phyloP scores from a whole-genome alignment of 2,113 vertebrate genomes.

The Capra hircus region DNA sequence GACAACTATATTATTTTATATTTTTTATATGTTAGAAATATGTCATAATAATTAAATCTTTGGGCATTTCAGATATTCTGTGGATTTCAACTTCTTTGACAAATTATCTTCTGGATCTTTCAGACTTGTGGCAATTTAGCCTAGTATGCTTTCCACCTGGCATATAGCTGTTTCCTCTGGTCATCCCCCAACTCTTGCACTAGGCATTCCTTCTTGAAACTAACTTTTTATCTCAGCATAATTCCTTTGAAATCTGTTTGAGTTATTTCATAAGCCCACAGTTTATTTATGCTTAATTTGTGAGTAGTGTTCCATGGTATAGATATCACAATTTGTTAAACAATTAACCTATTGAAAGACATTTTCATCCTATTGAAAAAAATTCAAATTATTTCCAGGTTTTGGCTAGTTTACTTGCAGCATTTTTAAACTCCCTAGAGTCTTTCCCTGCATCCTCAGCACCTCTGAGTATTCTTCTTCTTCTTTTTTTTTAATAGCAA shows the following conservation, averaged over 20 bases:
- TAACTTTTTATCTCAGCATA: background rate
- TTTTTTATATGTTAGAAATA: background rate
- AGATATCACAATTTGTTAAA: background rate
- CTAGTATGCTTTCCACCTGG: accelerated
- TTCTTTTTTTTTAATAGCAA: background rate
- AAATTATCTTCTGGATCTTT: background rate
- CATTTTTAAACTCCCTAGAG: background rate
- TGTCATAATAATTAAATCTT: background rate
- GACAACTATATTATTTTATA: background rate
- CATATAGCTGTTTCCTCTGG: too few species aligned
- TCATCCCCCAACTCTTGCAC: accelerated
- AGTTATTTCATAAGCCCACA: background rate
- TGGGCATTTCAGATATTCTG: background rate
- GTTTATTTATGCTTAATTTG: background rate
- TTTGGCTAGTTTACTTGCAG: background rate
- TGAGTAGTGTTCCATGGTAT: background rate
- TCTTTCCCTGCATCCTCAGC: background rate
- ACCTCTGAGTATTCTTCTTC: background rate
- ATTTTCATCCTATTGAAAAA: background rate
- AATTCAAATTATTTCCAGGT: background rate
- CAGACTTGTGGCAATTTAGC: too few species aligned
- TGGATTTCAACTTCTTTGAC: background rate
- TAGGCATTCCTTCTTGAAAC: too few species aligned
- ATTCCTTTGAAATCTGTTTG: background rate
- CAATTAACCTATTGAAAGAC: background rate